phyloP scores from a whole-genome alignment of 2,113 vertebrate genomes.

The Ariopsis seemanni region DNA sequence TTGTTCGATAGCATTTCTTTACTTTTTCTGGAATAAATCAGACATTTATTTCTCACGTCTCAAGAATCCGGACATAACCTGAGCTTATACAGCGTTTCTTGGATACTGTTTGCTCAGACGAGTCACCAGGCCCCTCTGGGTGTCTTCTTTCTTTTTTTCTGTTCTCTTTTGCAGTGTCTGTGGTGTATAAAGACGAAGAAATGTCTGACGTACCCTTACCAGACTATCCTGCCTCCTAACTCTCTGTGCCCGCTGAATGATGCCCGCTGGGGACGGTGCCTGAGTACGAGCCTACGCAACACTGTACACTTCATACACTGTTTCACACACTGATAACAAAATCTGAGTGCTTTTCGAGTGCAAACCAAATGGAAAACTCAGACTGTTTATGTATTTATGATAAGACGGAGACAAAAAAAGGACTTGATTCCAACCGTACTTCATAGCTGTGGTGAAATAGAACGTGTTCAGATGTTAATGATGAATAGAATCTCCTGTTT shows the following conservation, averaged over 20 bases:
- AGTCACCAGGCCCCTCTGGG: not conserved
- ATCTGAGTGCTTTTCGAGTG: not conserved
- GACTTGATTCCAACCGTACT: not conserved
- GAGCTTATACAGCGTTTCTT: not conserved
- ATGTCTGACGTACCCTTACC: conserved; percentile 83
- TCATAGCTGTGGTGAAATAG: not conserved
- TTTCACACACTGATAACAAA: not conserved
- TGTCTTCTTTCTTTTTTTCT: not conserved
- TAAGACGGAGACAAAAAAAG: not conserved
- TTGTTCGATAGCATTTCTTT: too few species aligned
- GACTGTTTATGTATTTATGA: not conserved
- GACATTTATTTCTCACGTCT: not conserved
- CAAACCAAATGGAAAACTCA: not conserved
- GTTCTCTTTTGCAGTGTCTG: conserved; percentile 78
- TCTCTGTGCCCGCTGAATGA: conserved; percentile 80
- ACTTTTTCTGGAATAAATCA: not conserved
- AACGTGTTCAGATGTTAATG: not conserved
- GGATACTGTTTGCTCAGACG: not conserved
- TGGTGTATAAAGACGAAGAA: conserved; percentile 81
- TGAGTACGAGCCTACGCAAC: conserved; percentile 76
- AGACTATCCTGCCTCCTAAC: conserved; percentile 78
- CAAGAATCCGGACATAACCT: not conserved
- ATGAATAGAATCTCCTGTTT: not conserved
- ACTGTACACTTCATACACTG: not conserved
- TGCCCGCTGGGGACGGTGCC: conserved; percentile 92